Percentiles rank a stretch among this genome's conserved stretches.
Conservation (phyloP, 2,113 vertebrate species). For the Menura novaehollandiae region DNA sequence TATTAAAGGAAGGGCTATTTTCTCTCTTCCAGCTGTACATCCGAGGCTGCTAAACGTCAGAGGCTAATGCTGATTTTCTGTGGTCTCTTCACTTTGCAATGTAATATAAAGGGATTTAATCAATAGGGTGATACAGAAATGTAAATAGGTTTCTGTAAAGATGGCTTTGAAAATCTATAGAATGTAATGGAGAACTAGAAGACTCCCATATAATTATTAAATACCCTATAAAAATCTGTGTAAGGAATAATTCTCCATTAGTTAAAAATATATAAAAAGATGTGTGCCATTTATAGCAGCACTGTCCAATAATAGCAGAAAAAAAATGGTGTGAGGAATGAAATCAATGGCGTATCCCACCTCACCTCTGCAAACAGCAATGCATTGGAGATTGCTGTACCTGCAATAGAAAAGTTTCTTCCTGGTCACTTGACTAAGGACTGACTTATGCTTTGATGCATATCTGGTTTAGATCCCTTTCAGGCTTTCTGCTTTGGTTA, state of each 20-base stretch:
- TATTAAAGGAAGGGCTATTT: slow-evolving; percentile 14
- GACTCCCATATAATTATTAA: neutral
- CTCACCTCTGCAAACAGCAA: neutral
- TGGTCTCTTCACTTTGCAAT: neutral
- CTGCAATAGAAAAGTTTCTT: neutral
- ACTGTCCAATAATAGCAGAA: neutral
- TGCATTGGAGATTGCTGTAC: neutral
- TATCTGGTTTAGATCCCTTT: neutral
- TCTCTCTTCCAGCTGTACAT: neutral
- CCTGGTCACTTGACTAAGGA: neutral
- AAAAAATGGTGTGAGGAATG: neutral
- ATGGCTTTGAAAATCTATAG: slow-evolving; percentile 7
- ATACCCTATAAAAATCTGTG: neutral
- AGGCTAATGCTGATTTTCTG: slow-evolving; percentile 7
- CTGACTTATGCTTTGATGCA: neutral
- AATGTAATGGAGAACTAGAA: neutral
- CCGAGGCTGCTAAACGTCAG: neutral
- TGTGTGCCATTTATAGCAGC: neutral
- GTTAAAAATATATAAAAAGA: neutral
- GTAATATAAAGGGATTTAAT: slow-evolving; percentile 5
- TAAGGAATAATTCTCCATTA: neutral
- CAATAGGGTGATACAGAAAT: neutral
- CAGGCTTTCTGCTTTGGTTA: neutral
- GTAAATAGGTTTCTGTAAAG: neutral
- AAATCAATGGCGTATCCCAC: neutral